Evolutionary conservation across 2,888 invertebrate species (phyloP).

Genomic region (Callyntrura sp.): DNA sequence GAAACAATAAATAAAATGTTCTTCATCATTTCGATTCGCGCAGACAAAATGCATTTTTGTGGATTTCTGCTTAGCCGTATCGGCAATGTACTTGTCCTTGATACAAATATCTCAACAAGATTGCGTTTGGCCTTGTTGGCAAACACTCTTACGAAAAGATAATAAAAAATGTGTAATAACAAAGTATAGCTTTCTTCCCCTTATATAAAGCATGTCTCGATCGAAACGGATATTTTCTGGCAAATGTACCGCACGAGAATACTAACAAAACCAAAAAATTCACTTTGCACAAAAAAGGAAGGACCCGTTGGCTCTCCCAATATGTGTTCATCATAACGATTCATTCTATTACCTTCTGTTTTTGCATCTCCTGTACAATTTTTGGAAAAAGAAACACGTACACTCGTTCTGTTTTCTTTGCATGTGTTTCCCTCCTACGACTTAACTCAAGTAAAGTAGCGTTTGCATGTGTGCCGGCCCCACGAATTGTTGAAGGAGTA

Average conservation of each 20-base stretch:
- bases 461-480: constrained; percentile 13
- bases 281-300: constrained; percentile 20
- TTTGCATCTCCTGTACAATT: constrained; percentile 8
- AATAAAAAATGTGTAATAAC: neutral
- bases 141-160: neutral
- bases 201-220: neutral
- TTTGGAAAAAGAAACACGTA: constrained; percentile 21
- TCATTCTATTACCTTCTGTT: neutral
- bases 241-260: neutral
- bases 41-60: too few relatives aligned
- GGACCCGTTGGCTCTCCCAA: constrained; percentile 1
- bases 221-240: too few relatives aligned
- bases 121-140: neutral
- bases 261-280: too few relatives aligned
- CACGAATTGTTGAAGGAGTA: too few relatives aligned
- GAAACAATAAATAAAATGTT: too few relatives aligned
- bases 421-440: neutral
- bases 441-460: neutral
- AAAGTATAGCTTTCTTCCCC: neutral
- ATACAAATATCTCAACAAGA: neutral
- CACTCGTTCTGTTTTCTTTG: constrained; percentile 8
- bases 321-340: constrained; percentile 29
- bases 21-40: too few relatives aligned
- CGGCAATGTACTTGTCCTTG: constrained; percentile 6
- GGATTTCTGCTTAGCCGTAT: too few relatives aligned